phyloP scores from a whole-genome alignment of 2,888 invertebrate species.

The Nowickia ferox region DNA sequence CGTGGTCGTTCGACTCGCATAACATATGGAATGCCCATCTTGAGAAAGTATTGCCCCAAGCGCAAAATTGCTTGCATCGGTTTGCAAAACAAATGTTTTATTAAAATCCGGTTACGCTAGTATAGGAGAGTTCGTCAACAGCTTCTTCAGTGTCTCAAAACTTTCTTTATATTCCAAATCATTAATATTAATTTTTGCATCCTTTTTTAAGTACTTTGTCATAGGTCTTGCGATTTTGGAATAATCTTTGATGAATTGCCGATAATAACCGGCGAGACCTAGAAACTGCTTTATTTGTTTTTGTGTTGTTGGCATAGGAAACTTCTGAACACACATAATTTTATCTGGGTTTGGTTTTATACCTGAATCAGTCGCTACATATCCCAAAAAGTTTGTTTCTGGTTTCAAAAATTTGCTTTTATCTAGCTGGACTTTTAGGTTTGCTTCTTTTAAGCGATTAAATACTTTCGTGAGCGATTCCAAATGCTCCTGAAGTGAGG shows the following conservation, averaged over 20 bases:
- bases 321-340: constrained; percentile 46
- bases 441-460: constrained; percentile 68
- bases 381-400: too few relatives aligned
- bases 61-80: too few relatives aligned
- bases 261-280: too few relatives aligned
- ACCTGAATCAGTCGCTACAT: not conserved
- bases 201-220: constrained; percentile 17
- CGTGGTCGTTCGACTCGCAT: constrained; percentile 52
- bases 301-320: constrained; percentile 53
- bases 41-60: constrained; percentile 54
- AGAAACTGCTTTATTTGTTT: constrained; percentile 3
- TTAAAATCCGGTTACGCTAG: not conserved
- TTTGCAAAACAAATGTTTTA: too few relatives aligned
- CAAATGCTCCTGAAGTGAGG: constrained; percentile 50
- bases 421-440: constrained; percentile 61
- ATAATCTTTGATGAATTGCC: not conserved
- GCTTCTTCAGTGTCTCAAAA: too few relatives aligned
- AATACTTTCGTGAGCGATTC: constrained; percentile 46
- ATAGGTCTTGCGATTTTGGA: constrained; percentile 36
- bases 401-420: constrained; percentile 44
- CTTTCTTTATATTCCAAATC: constrained; percentile 14
- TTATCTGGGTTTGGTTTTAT: constrained; percentile 38
- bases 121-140: too few relatives aligned
- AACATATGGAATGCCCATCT: constrained; percentile 41
- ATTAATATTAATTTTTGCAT: constrained; percentile 3